Base-by-base conservation (phyloP, 1,140 invertebrate species). In the Drosophila hydei region DNA sequence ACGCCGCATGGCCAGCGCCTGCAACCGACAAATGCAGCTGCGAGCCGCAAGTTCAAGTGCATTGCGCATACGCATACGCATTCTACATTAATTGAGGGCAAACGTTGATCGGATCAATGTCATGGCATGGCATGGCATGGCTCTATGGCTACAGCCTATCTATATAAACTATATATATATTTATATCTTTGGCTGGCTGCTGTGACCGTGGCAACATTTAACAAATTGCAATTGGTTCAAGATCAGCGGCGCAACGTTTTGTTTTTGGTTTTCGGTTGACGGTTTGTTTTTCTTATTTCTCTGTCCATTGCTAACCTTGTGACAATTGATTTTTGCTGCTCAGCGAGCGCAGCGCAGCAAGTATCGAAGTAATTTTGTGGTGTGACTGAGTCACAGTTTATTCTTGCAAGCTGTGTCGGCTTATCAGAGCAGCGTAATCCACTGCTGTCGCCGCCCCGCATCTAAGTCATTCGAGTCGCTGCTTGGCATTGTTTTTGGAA, bases 181-280 rank as follows among this genome's bases (percentile, higher is more conserved):
- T 14, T 48, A 58, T 25, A 62, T 78, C 75, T 73, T 61, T 70
- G 33, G 64, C 40, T 50, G 43, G 51, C 52, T 58, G 72, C 67
- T 64, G 52, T 63, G 79, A 72, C 79, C 76, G 40, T 84, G 72
- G 70, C 67, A 72, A 18, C 75, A 48, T 80, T 80, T 80, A 83
- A 79, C 79, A 71, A 79, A 79, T 83, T 77, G 79, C 79, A 84
- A 88, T 88, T 88, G 79, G 83, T 88, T 88, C 83, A 88, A 88
- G 83, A 88, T 88, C 83, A 88, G 62, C 72, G 38, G 27, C 54
- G 54, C 43, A 54, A 60, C 60, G 60, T 51, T 79, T 62, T 21
- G 52, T 19, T 69, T 74, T 69, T 21, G 52, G 27, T 69, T 74
- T 69, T 62, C 4, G 30, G 25, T 48, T 45, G 18, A 21, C 23